Percentiles rank a stretch among this genome's conserved stretches.
Evolutionary conservation across 2,888 invertebrate genomes (phyloP).

Genomic region (Agrochola lychnidis): DNA sequence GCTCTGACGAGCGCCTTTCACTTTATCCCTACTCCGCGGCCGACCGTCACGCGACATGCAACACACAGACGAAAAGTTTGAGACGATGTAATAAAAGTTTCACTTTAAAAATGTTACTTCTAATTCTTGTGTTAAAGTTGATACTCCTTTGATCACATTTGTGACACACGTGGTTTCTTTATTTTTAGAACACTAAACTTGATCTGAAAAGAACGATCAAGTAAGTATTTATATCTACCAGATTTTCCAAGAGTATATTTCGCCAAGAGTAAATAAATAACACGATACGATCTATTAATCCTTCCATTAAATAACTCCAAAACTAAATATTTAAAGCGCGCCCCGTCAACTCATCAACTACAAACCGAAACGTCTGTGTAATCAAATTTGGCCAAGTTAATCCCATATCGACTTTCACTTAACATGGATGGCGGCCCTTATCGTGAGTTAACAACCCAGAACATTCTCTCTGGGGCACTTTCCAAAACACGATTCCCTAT

Average conservation of each 20-base stretch:
- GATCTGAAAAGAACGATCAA: not conserved
- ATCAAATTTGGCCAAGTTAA: slow-evolving; percentile 84
- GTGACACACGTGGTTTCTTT: not conserved
- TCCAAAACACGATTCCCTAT: slow-evolving; percentile 89
- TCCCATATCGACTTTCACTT: slow-evolving; percentile 88
- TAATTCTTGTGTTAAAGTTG: not conserved
- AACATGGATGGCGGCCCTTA: slow-evolving; percentile 79
- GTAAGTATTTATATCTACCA: not conserved
- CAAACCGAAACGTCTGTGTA: slow-evolving; percentile 79
- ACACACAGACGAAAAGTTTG: no score
- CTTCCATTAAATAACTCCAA: slow-evolving; percentile 22
- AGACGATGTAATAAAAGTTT: no score
- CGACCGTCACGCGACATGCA: no score
- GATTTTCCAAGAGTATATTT: slow-evolving; percentile 5
- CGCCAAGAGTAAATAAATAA: slow-evolving; percentile 16
- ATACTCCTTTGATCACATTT: not conserved
- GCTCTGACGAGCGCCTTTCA: no score
- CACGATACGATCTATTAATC: slow-evolving; percentile 21
- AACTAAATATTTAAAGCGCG: slow-evolving; percentile 51
- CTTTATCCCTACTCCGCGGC: no score
- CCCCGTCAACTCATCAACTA: slow-evolving; percentile 71
- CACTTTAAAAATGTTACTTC: not conserved
- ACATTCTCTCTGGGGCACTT: slow-evolving; percentile 88
- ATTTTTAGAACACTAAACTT: not conserved
- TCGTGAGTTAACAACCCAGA: slow-evolving; percentile 83